Base-by-base conservation (phyloP, 2,113 vertebrate species). In the Eidolon helvum region DNA sequence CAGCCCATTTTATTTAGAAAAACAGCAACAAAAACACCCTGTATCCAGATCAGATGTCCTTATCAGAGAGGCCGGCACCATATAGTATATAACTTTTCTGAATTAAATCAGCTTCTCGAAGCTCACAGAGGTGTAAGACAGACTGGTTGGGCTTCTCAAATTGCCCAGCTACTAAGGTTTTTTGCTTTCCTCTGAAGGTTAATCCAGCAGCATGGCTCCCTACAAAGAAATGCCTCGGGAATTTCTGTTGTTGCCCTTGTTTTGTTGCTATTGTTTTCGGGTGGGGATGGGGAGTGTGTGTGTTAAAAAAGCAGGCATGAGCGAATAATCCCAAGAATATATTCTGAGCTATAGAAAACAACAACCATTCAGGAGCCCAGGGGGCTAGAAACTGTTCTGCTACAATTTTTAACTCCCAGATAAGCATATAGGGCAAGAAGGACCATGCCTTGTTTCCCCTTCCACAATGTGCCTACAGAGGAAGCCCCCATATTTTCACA, bases 221-320 rank as follows among this genome's bases (percentile, higher is more conserved):
- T 87, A 24, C 80, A 57, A 80, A 82, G 71, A 90, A 93, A 66
- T 38, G 16, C 45, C 15, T 97, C 59, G 69, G 40, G 85, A 96
- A 94, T 94, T 89, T 94, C 83, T 93, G 38, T 50, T 75, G 71
- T 86, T 69, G 59, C 43, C 91, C 19, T 90, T 77, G 71, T 96
- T 87, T 83, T 85, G 45, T 95, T 87, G 9, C 86, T 92, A 63
- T 40, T 89, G n/a, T 15, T 68, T 82, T 74, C 48, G 35, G 59
- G 28, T 68, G 35, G 15, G 30, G 9, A 10, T 2, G n/a, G 53
- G 35, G 15, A 33, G 6, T 10, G 3, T 24, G 53, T 10, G 8
- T 59, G 61, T 92, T 74, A 92, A 66, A 89, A 87, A 96, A 86
- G 24, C n/a, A 95, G 77, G 40, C 66, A 45, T 19, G 35, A 65